These are phyloP conservation scores for Crocuta crocuta DNA, from an alignment of 2,113 vertebrate genomes.

Conservation along the genomic window DNA sequence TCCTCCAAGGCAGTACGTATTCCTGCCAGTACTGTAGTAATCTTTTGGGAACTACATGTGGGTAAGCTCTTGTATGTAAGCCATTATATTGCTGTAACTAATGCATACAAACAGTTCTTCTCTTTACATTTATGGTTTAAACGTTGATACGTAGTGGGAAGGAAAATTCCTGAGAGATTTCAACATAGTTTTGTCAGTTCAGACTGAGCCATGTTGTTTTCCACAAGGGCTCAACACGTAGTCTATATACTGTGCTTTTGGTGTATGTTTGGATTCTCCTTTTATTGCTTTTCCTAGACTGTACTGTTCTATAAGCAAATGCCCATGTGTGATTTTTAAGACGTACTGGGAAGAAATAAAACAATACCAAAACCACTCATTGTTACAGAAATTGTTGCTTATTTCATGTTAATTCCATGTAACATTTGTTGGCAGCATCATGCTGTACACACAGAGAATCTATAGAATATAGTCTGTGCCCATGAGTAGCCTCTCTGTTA, in stretches of 20 bases:
- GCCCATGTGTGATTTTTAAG: slow-evolving; percentile 77
- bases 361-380: slow-evolving; percentile 57
- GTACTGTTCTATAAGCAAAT: slow-evolving; percentile 76
- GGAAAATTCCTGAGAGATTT: slow-evolving; percentile 38
- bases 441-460: not conserved
- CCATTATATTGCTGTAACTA: slow-evolving; percentile 76
- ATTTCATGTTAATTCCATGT: slow-evolving; percentile 50
- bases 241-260: slow-evolving; percentile 56
- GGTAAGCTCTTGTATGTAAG: slow-evolving; percentile 73
- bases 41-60: slow-evolving; percentile 74
- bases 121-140: slow-evolving; percentile 53
- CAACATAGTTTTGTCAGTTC: not conserved
- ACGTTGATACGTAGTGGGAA: slow-evolving; percentile 37
- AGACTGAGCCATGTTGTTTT: slow-evolving; percentile 71
- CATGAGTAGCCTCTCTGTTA: not conserved
- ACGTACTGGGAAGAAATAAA: slow-evolving; percentile 81
- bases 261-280: slow-evolving; percentile 66
- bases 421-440: not conserved
- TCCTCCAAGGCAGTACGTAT: slow-evolving; percentile 75
- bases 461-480: not conserved
- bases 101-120: slow-evolving; percentile 59
- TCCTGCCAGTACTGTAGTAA: slow-evolving; percentile 75
- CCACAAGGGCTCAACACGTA: slow-evolving; percentile 70
- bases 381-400: slow-evolving; percentile 61
- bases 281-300: slow-evolving; percentile 73